Percentiles rank a stretch among this genome's conserved stretches.
Conservation (phyloP, 2,888 invertebrate genomes). For the Lepidochrysops patricia region DNA sequence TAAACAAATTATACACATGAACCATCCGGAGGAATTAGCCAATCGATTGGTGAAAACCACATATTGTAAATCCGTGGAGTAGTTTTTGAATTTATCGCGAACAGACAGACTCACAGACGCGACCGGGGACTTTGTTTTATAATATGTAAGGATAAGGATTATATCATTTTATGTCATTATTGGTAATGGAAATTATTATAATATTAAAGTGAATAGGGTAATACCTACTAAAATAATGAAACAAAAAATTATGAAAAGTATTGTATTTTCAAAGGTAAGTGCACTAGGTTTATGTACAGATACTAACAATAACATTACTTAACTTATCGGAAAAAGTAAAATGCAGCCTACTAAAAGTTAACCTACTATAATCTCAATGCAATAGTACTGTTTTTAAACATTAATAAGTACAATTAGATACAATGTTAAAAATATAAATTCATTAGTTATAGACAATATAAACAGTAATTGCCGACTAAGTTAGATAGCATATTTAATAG, state of each 20-base stretch:
- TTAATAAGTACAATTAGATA: background rate
- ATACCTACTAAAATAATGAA: background rate
- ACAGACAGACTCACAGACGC: no score
- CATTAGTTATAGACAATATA: background rate
- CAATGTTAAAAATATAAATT: background rate
- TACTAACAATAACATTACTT: background rate
- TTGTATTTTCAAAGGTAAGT: background rate
- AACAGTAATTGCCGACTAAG: background rate
- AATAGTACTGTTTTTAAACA: background rate
- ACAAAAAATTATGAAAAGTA: background rate
- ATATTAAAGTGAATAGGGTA: no score
- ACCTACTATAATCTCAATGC: background rate
- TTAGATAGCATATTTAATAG: background rate
- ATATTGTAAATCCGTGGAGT: no score
- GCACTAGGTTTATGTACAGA: background rate
- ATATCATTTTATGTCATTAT: no score
- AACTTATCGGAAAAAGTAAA: background rate
- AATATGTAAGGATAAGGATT: no score
- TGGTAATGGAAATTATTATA: no score
- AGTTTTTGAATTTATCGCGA: no score
- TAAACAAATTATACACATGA: no score
- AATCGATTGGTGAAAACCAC: no score
- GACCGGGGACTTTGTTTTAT: no score
- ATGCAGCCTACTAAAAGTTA: background rate
- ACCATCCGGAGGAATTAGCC: no score